Percentiles rank a stretch among this genome's conserved stretches.
These are phyloP conservation scores for Eurystomus glaucurus DNA, from an alignment of 2,797 vertebrate species.

Conservation along the genomic window DNA sequence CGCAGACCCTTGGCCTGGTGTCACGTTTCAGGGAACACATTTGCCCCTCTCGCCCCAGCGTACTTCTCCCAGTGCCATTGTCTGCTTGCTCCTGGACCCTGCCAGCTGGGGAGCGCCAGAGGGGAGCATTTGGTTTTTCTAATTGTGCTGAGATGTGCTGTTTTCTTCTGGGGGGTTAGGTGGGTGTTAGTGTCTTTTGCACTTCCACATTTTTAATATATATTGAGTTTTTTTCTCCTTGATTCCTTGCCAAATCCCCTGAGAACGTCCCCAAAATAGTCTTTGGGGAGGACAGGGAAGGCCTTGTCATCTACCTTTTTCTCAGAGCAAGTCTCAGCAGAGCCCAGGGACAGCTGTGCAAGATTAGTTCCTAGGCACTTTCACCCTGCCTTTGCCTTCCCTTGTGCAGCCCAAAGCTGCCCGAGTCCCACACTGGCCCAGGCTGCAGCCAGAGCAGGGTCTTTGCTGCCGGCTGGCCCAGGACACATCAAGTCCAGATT, in stretches of 20 bases:
- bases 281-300: slow-evolving; percentile 1
- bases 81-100: not conserved
- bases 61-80: slow-evolving; percentile 36
- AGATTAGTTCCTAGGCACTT: not conserved
- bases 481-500: not conserved
- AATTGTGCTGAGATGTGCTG: slow-evolving; percentile 15
- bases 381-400: not conserved
- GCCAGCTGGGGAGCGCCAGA: not conserved
- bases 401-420: not conserved
- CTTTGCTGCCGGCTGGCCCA: not conserved
- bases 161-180: not conserved
- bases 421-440: not conserved
- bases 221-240: not conserved
- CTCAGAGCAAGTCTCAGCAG: not conserved
- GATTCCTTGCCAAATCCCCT: not conserved
- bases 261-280: not conserved
- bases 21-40: slow-evolving; percentile 51
- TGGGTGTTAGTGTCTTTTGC: slow-evolving; percentile 51
- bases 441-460: not conserved
- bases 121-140: not conserved
- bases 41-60: not conserved
- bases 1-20: slow-evolving; percentile 48
- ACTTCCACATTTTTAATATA: slow-evolving; percentile 41
- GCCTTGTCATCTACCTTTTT: not conserved
- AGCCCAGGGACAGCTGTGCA: not conserved